Percentiles rank a stretch among this genome's conserved stretches.
phyloP scores from a whole-genome alignment of 2,113 vertebrate species.

The Cyphomyrus plagiostoma region DNA sequence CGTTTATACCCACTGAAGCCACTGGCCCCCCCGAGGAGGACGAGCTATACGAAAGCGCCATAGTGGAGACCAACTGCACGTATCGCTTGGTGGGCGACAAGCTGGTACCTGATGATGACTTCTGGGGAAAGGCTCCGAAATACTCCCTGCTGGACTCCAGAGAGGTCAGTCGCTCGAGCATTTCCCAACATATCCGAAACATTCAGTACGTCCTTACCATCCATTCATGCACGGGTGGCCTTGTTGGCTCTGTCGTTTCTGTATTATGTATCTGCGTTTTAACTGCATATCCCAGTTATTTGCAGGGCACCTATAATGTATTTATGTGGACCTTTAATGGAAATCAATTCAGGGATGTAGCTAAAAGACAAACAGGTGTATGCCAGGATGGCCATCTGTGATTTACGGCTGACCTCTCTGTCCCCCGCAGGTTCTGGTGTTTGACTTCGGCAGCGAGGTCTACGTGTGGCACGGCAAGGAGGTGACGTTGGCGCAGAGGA shows the following conservation, averaged over 20 bases:
- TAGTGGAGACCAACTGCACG: slow-evolving; percentile 98
- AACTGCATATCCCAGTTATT: not conserved
- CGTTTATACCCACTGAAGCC: slow-evolving; percentile 49
- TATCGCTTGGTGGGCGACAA: slow-evolving; percentile 88
- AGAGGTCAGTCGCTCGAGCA: slow-evolving; percentile 66
- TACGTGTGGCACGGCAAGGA: slow-evolving; percentile 98
- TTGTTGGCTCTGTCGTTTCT: not conserved
- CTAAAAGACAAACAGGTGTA: not conserved
- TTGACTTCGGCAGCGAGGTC: slow-evolving; percentile 96
- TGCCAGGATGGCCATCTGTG: not conserved
- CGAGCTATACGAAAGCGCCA: slow-evolving; percentile 84
- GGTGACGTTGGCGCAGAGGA: slow-evolving; percentile 86
- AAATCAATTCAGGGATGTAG: not conserved
- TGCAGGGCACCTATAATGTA: not conserved
- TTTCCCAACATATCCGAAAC: not conserved
- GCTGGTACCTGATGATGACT: slow-evolving; percentile 89
- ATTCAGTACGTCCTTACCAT: not conserved
- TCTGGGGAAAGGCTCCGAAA: slow-evolving; percentile 89
- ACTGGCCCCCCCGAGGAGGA: slow-evolving; percentile 87
- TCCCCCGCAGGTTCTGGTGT: slow-evolving; percentile 81
- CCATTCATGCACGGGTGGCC: not conserved
- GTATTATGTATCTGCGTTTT: not conserved
- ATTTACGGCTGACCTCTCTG: not conserved
- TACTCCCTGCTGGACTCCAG: slow-evolving; percentile 76
- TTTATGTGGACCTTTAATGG: not conserved